Percentiles rank a stretch among this genome's conserved stretches.
These are phyloP conservation scores for Syngnathus acus DNA, from an alignment of 2,797 vertebrate species.

Conservation along the genomic window DNA sequence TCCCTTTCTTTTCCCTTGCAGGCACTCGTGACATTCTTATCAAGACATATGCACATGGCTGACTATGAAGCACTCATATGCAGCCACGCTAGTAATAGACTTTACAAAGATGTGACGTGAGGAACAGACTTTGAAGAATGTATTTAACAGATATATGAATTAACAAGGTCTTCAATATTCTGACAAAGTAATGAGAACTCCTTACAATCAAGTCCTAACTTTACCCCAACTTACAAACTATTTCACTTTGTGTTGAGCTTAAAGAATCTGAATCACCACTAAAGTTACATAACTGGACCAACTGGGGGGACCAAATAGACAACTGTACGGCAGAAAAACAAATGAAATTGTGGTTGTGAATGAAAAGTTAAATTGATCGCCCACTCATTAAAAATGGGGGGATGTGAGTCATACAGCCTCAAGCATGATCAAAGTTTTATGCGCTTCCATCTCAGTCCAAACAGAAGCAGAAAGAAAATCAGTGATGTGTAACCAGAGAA, in stretches of 20 bases:
- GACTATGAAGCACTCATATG: too few relatives aligned
- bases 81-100: too few relatives aligned
- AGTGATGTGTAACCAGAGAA: neutral
- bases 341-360: conserved; percentile 2
- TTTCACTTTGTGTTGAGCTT: neutral
- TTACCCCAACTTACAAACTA: too few relatives aligned
- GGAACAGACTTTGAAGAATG: too few relatives aligned
- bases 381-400: neutral
- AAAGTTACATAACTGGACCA: neutral
- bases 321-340: neutral
- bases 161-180: neutral
- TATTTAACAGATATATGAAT: too few relatives aligned
- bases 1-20: too few relatives aligned
- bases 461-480: neutral
- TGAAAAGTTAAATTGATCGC: conserved; percentile 2
- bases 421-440: conserved; percentile 43
- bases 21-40: too few relatives aligned
- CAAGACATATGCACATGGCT: too few relatives aligned
- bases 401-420: conserved; percentile 53
- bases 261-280: neutral
- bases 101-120: too few relatives aligned
- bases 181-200: neutral
- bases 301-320: neutral
- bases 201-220: too few relatives aligned
- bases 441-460: conserved; percentile 25